Evolutionary conservation across 2,797 vertebrate genomes (phyloP).

Genomic region (Pantherophis alleghaniensis): DNA sequence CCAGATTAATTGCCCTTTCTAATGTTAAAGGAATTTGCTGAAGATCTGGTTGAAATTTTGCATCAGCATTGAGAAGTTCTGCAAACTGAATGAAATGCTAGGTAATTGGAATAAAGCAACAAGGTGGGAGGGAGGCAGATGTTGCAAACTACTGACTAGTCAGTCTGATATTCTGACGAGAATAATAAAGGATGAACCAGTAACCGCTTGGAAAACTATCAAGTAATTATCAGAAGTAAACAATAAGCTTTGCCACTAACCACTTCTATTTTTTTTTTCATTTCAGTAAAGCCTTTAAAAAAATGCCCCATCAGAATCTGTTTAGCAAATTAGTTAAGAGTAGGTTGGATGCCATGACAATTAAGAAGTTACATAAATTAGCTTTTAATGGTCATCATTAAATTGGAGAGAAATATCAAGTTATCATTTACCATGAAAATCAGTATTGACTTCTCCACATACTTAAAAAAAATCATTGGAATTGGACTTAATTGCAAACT

Average conservation of each 20-base stretch:
- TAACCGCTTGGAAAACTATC: neutral
- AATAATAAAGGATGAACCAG: neutral
- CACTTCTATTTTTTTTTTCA: neutral
- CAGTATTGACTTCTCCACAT: neutral
- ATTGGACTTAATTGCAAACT: neutral
- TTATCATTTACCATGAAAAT: neutral
- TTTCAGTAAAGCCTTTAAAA: neutral
- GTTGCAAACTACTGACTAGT: neutral
- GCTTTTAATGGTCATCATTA: neutral
- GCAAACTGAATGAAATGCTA: neutral
- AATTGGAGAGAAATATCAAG: neutral
- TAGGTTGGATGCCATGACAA: neutral
- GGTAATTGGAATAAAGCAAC: neutral
- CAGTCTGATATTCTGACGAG: neutral
- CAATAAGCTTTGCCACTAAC: neutral
- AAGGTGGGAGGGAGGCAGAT: neutral
- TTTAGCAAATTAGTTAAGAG: neutral
- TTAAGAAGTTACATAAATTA: neutral
- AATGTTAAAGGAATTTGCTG: neutral
- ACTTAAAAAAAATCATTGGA: neutral
- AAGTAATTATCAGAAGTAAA: neutral
- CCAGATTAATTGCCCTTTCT: neutral
- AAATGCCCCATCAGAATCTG: neutral
- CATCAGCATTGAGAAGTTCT: neutral
- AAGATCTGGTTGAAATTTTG: neutral